Conservation (phyloP, 2,888 invertebrate species). For the Thera obeliscata region DNA sequence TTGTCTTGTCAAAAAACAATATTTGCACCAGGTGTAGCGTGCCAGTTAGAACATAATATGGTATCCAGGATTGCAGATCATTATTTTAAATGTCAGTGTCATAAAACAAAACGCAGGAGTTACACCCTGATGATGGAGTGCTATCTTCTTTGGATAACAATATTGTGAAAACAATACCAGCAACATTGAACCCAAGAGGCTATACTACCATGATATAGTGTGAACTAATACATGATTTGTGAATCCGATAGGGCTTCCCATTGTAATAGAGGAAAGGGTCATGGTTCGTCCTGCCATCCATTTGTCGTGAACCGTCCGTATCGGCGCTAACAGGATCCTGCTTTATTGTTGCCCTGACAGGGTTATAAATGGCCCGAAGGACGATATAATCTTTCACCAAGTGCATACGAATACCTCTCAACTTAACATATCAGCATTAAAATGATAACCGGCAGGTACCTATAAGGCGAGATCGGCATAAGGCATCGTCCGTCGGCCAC, state of each 20-base stretch:
- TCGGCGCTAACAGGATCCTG: constrained; percentile 69
- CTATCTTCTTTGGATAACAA: constrained; percentile 6
- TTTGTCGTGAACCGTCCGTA: constrained; percentile 63
- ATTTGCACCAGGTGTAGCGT: not conserved
- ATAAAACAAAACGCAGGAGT: not conserved
- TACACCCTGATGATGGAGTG: not conserved
- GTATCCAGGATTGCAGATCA: not conserved
- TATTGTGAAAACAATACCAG: constrained; percentile 9
- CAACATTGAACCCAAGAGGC: constrained; percentile 13
- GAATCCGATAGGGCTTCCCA: constrained; percentile 54
- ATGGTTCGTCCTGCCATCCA: constrained; percentile 66
- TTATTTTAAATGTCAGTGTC: not conserved
- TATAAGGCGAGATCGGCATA: constrained; percentile 60
- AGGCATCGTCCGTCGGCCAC: constrained; percentile 56
- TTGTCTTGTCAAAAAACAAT: too few species aligned
- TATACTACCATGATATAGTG: constrained; percentile 49
- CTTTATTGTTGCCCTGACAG: constrained; percentile 76
- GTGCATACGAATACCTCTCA: constrained; percentile 52
- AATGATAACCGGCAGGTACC: constrained; percentile 61
- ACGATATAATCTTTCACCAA: constrained; percentile 63
- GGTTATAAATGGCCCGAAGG: constrained; percentile 68
- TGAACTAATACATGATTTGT: constrained; percentile 54
- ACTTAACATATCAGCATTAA: constrained; percentile 63
- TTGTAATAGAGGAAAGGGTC: constrained; percentile 61
- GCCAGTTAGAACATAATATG: not conserved